Evolutionary conservation across 2,113 vertebrate species (phyloP), one percentile per base, ranked within the genome.

Genomic region (Notarius quadriscutis): DNA sequence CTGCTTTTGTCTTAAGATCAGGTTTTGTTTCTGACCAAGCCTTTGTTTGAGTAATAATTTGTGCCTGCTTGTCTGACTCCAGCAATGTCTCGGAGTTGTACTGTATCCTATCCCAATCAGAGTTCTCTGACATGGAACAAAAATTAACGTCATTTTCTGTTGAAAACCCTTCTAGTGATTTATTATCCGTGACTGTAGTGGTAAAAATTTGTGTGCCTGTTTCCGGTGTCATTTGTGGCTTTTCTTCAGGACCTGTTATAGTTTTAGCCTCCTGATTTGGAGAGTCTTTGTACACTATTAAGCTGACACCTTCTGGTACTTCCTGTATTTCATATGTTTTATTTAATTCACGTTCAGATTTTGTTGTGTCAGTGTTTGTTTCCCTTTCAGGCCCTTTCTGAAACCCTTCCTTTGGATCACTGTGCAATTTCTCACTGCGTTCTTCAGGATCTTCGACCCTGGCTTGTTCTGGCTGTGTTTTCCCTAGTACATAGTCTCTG

Each of bases 361-460:
- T n/a, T 62, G 57, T 62, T 62, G 10, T 41, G 67, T 69, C 60
- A 34, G 69, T 53, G 25, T 62, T 71, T 71, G 81, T 60, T 67
- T 58, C 57, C 60, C 51, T 62, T 18, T 84, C 25, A 83, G 78
- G 18, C 5, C 63, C 51, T 78, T 22, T 65, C 55, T 84, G 41
- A 75, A 57, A 58, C 30, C 90, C 85, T 65, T 65, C n/a, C n/a
- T 78, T 48, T 89, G 63, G 90, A 60, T 87, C 90, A 87, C 85
- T 91, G 83, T 89, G 86, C 88, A 89, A 89, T 86, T 88, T 85
- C 86, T 93, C 92, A 93, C 91, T 94, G 75, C 81, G 83, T 88
- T 65, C 62, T 77, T 74, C 58, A 34, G 53, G n/a, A n/a, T 60
- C 17, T 84, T 88, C 58, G 8, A 18, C 50, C 57, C 15, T 84